A percentile compares a stretch with the other conserved stretches of the same genome.
Conservation (phyloP, 1,140 invertebrate genomes). For the Triops cancriformis region DNA sequence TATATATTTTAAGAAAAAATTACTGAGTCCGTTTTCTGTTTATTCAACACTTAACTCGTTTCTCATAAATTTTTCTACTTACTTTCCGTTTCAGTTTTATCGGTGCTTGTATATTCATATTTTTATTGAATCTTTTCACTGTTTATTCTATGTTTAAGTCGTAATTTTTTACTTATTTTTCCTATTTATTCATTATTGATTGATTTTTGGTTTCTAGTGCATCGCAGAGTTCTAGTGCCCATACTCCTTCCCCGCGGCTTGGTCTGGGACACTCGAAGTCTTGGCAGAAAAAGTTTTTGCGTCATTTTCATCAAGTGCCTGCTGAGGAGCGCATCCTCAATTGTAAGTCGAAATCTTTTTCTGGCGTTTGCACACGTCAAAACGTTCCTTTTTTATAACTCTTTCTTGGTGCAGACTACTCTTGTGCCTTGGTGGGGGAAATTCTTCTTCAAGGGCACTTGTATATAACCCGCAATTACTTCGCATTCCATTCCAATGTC, state of each 20-base stretch:
- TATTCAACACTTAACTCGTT: no score
- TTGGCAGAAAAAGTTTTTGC: conserved; percentile 62
- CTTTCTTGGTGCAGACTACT: conserved; percentile 81
- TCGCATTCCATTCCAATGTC: conserved; percentile 91
- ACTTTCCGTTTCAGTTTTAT: no score
- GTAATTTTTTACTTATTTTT: no score
- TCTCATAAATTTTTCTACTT: neutral
- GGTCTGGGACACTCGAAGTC: conserved; percentile 41
- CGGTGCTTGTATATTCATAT: no score
- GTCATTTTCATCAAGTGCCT: conserved; percentile 61
- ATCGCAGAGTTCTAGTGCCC: neutral
- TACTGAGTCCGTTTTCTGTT: no score
- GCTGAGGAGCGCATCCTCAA: conserved; percentile 68
- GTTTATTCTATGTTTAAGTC: no score
- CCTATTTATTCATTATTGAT: no score
- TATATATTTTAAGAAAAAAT: no score
- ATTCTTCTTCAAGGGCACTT: conserved; percentile 86
- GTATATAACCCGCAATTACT: conserved; percentile 86
- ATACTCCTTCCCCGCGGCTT: neutral
- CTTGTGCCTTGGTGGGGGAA: conserved; percentile 81
- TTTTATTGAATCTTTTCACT: no score
- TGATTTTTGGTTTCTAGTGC: neutral
- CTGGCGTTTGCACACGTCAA: neutral
- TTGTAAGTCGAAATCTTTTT: conserved; percentile 47
- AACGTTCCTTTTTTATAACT: conserved; percentile 31